Evolutionary conservation across 2,797 vertebrate species (phyloP).

Genomic region (Brachymystax lenok): DNA sequence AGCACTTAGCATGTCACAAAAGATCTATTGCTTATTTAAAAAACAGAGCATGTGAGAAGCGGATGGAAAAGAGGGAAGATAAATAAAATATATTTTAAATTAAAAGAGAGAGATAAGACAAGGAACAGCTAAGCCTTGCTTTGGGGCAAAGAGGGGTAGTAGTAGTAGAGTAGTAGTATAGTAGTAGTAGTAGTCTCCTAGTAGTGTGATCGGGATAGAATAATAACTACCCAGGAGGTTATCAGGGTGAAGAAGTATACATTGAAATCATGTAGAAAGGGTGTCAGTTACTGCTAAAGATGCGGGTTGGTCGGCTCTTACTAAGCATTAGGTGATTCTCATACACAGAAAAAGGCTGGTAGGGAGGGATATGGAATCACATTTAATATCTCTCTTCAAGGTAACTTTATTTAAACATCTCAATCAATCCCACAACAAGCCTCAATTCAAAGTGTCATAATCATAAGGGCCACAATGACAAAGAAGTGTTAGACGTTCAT

Average conservation of each 20-base stretch:
- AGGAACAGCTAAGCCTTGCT: slow-evolving; percentile 74
- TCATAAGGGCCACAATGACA: not conserved
- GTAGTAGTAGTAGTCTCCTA: slow-evolving; percentile 47
- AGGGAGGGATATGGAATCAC: slow-evolving; percentile 4
- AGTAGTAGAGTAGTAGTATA: slow-evolving; percentile 47
- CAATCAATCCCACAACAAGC: slow-evolving; percentile 13
- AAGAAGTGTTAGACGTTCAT: slow-evolving; percentile 26
- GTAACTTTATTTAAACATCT: not conserved
- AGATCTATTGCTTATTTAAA: slow-evolving; percentile 86
- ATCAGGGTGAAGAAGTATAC: slow-evolving; percentile 47
- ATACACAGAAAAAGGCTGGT: not conserved
- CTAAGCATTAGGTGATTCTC: slow-evolving; percentile 16
- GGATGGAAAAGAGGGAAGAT: slow-evolving; percentile 47
- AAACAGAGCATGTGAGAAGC: slow-evolving; percentile 75
- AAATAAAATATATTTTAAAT: slow-evolving; percentile 34
- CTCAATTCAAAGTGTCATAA: not conserved
- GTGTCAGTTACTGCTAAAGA: slow-evolving; percentile 63
- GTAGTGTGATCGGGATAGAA: slow-evolving; percentile 48
- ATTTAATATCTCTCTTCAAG: slow-evolving; percentile 2
- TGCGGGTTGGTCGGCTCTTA: slow-evolving; percentile 37
- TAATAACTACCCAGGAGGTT: slow-evolving; percentile 50
- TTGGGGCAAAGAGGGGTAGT: slow-evolving; percentile 45
- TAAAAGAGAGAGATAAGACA: slow-evolving; percentile 41
- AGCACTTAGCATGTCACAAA: slow-evolving; percentile 87
- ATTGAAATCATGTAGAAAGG: slow-evolving; percentile 49